Evolutionary conservation across 2,888 invertebrate genomes (phyloP).

Genomic region (Lordiphosa andalusiaca): DNA sequence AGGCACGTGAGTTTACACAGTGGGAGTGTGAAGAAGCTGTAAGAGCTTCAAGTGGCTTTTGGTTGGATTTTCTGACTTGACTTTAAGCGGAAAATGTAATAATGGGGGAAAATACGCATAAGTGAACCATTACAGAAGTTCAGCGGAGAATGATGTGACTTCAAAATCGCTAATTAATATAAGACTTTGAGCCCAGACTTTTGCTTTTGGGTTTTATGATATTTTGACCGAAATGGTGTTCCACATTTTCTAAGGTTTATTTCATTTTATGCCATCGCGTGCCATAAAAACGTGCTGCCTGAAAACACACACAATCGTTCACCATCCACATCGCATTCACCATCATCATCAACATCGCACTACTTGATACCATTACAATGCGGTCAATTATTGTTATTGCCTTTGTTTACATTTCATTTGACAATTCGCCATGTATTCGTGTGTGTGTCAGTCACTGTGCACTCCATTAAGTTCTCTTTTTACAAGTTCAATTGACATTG

Average conservation of each 20-base stretch:
- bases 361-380: slow-evolving; percentile 5
- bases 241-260: too few species aligned
- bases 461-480: slow-evolving; percentile 42
- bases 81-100: background rate
- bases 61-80: slow-evolving; percentile 2
- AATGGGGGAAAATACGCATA: slow-evolving; percentile 15
- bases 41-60: slow-evolving; percentile 29
- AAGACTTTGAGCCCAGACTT: too few species aligned
- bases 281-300: slow-evolving; percentile 60
- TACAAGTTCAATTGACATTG: slow-evolving; percentile 67
- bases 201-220: too few species aligned
- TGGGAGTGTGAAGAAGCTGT: slow-evolving; percentile 31
- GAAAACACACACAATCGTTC: background rate
- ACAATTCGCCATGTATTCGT: slow-evolving; percentile 24
- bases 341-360: too few species aligned
- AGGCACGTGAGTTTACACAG: slow-evolving; percentile 49
- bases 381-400: slow-evolving; percentile 39
- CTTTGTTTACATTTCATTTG: slow-evolving; percentile 52
- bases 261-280: slow-evolving; percentile 45
- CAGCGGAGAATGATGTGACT: background rate
- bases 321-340: too few species aligned
- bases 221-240: too few species aligned
- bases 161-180: too few species aligned
- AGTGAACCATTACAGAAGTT: slow-evolving; percentile 5
- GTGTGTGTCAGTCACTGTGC: slow-evolving; percentile 14